Percentiles rank a stretch among this genome's conserved stretches.
phyloP scores from a whole-genome alignment of 2,797 vertebrate species.

The Lithobates sylvaticus region DNA sequence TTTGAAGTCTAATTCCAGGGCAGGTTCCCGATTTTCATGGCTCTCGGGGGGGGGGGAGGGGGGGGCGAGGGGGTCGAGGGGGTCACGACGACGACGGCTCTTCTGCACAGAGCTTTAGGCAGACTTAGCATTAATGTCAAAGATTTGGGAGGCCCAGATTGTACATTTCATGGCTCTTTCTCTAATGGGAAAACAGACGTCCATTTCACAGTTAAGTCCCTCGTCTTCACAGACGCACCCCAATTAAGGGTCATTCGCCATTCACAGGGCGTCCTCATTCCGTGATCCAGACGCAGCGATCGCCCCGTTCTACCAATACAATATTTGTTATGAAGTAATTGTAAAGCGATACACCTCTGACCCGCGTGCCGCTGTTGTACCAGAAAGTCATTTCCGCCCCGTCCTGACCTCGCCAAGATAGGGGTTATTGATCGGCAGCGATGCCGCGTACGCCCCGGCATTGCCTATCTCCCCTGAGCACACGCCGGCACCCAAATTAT shows the following conservation, averaged over 20 bases:
- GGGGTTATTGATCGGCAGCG: constrained; percentile 44
- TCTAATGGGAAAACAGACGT: constrained; percentile 46
- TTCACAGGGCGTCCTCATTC: not conserved
- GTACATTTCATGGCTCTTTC: constrained; percentile 54
- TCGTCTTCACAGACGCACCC: no score
- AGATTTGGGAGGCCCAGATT: constrained; percentile 30
- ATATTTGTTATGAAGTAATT: constrained; percentile 26
- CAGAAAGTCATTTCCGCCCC: constrained; percentile 48
- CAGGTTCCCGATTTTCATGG: constrained; percentile 28
- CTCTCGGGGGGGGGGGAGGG: not conserved
- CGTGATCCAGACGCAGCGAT: not conserved
- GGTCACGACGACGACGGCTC: not conserved
- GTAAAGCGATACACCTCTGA: not conserved
- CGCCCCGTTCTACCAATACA: not conserved
- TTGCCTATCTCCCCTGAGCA: constrained; percentile 37
- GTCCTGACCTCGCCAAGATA: constrained; percentile 31
- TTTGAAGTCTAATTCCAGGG: constrained; percentile 5
- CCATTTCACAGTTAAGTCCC: constrained; percentile 48
- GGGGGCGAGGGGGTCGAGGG: not conserved
- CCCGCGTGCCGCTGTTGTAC: constrained; percentile 11
- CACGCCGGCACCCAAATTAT: constrained; percentile 42
- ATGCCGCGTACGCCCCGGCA: no score
- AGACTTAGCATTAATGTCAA: constrained; percentile 49
- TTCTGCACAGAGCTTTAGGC: constrained; percentile 1
- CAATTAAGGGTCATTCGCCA: constrained; percentile 35